A percentile compares a stretch with the other conserved stretches of the same genome.
These are phyloP conservation scores for Stratiomys singularior DNA, from an alignment of 2,888 invertebrate genomes.

Conservation along the genomic window DNA sequence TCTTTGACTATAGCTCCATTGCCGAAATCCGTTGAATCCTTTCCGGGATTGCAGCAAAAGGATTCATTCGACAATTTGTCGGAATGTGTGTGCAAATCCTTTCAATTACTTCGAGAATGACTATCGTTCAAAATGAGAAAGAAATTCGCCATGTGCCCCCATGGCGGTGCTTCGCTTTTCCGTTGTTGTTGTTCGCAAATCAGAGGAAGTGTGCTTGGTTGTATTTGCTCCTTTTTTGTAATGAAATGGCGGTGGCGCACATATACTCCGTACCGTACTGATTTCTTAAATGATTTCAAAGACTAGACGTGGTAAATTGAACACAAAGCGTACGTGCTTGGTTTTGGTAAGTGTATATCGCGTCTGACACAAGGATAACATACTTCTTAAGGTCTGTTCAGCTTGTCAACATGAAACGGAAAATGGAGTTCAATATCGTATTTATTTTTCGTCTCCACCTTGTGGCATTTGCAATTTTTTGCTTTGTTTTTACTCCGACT, in stretches of 20 bases:
- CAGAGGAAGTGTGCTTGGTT: no score
- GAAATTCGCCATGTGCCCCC: constrained; percentile 16
- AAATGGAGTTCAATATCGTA: constrained; percentile 12
- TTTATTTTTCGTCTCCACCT: constrained; percentile 17
- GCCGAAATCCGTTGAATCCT: constrained; percentile 40
- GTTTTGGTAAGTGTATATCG: constrained; percentile 24
- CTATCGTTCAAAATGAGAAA: constrained; percentile 43
- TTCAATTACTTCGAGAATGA: constrained; percentile 50
- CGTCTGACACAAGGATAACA: constrained; percentile 39
- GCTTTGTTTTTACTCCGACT: background rate
- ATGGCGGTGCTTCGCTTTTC: background rate
- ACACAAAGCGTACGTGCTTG: constrained; percentile 49
- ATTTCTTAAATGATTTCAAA: constrained; percentile 50
- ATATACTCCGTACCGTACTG: constrained; percentile 43
- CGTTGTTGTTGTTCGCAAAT: no score
- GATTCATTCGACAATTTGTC: constrained; percentile 50
- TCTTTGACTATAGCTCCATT: background rate
- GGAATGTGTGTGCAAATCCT: constrained; percentile 51
- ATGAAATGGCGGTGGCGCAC: background rate
- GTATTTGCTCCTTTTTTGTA: no score
- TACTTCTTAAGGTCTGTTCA: background rate
- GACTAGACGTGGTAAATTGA: constrained; percentile 50
- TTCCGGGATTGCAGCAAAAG: constrained; percentile 40
- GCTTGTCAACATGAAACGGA: constrained; percentile 15
- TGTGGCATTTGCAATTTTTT: constrained; percentile 18